These are phyloP conservation scores for Epinotia bilunana DNA, from an alignment of 2,888 invertebrate genomes.

Conservation along the genomic window DNA sequence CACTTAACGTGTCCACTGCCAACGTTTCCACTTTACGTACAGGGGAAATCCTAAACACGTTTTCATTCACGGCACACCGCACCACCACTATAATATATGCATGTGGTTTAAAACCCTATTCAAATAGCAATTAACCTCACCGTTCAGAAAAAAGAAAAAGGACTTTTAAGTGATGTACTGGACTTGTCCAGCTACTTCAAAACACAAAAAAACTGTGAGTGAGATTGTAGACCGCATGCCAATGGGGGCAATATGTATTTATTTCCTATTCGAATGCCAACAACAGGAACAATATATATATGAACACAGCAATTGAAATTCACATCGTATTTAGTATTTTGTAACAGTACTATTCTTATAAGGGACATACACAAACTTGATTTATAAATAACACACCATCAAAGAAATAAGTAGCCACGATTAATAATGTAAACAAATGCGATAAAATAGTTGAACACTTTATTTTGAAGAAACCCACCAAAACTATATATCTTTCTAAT, in stretches of 20 bases:
- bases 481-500: constrained; percentile 57
- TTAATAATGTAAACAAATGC: constrained; percentile 45
- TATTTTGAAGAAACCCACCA: constrained; percentile 53
- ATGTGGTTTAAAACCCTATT: constrained; percentile 29
- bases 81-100: constrained; percentile 5
- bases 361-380: constrained; percentile 5
- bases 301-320: too few species aligned
- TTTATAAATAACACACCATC: constrained; percentile 39
- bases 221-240: not conserved
- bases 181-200: constrained; percentile 13
- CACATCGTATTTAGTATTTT: too few species aligned
- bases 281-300: too few species aligned
- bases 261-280: not conserved
- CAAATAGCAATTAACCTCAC: constrained; percentile 35
- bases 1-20: constrained; percentile 10
- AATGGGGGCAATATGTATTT: not conserved
- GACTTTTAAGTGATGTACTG: constrained; percentile 13
- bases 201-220: not conserved
- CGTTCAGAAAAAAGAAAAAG: constrained; percentile 13
- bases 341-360: not conserved
- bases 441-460: constrained; percentile 45
- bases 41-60: constrained; percentile 43
- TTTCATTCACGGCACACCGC: constrained; percentile 17
- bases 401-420: constrained; percentile 44
- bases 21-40: not conserved